Percentiles rank a stretch among this genome's conserved stretches.
These are phyloP conservation scores for Sardinella longiceps DNA, from an alignment of 2,797 vertebrate species.

Conservation along the genomic window DNA sequence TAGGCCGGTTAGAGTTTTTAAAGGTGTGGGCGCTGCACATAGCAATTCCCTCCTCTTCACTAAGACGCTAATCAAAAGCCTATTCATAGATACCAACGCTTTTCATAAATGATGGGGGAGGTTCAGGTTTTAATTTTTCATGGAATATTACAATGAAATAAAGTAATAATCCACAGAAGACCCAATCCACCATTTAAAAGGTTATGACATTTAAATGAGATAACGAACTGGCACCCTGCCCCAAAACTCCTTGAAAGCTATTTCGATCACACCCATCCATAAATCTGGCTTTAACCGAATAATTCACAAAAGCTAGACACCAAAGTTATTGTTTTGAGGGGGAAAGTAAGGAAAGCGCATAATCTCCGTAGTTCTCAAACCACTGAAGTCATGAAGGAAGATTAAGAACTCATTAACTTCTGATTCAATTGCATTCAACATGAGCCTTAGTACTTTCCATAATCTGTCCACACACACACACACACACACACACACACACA, in stretches of 20 bases:
- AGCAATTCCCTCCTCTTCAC: background rate
- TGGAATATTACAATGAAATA: conserved; percentile 8
- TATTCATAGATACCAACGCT: background rate
- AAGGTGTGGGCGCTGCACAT: too few species aligned
- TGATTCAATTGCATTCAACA: conserved; percentile 56
- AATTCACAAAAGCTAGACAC: background rate
- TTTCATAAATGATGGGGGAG: background rate
- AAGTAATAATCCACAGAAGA: background rate
- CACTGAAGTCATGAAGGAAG: conserved; percentile 56
- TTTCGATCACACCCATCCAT: conserved; percentile 48
- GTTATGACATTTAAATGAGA: conserved; percentile 61
- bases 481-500: conserved; percentile 31
- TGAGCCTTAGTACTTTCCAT: conserved; percentile 40
- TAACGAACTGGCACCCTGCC: conserved; percentile 56
- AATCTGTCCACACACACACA: background rate
- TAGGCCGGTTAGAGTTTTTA: too few species aligned
- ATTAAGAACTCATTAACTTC: conserved; percentile 65
- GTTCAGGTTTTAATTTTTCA: background rate
- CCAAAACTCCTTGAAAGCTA: conserved; percentile 39
- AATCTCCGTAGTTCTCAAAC: background rate
- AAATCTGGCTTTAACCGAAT: conserved; percentile 27
- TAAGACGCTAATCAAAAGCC: background rate
- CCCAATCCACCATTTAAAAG: conserved; percentile 56
- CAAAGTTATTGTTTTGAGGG: conserved; percentile 7
- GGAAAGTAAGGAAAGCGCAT: background rate